Conservation (phyloP, 2,113 vertebrate species). For the Istiophorus platypterus region DNA sequence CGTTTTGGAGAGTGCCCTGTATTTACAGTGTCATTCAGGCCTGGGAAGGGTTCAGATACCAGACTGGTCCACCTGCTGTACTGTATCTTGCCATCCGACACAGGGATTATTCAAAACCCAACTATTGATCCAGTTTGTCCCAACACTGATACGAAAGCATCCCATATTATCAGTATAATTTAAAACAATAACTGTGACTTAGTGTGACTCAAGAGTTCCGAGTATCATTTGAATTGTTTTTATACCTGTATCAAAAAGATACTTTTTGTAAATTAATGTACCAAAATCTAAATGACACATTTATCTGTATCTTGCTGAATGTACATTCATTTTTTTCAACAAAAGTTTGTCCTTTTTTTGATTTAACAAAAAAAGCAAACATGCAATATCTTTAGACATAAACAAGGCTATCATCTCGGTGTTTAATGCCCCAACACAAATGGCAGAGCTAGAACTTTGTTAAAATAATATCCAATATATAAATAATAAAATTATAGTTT, state of each 20-base stretch:
- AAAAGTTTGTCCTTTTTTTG: no score
- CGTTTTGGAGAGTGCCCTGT: background rate
- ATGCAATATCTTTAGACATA: no score
- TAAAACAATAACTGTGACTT: background rate
- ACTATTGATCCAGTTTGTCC: background rate
- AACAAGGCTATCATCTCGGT: background rate
- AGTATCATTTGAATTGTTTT: background rate
- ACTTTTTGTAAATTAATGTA: background rate
- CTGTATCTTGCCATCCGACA: slow-evolving; percentile 5
- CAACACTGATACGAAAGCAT: background rate
- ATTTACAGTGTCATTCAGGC: slow-evolving; percentile 20
- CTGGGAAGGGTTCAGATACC: slow-evolving; percentile 11
- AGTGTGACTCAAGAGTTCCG: background rate
- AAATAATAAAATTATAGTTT: background rate
- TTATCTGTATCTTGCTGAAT: no score
- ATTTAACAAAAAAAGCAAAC: background rate
- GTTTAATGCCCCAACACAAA: background rate
- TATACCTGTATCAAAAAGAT: background rate
- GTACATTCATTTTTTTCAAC: no score
- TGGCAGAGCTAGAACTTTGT: no score
- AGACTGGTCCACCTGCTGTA: slow-evolving; percentile 12
- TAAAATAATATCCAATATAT: background rate
- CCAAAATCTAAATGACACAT: background rate
- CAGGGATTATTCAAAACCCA: background rate
- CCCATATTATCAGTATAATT: background rate